Percentiles rank a stretch among this genome's conserved stretches.
Conservation (phyloP, 1,140 invertebrate genomes). For the Paramacrobiotus metropolitanus region DNA sequence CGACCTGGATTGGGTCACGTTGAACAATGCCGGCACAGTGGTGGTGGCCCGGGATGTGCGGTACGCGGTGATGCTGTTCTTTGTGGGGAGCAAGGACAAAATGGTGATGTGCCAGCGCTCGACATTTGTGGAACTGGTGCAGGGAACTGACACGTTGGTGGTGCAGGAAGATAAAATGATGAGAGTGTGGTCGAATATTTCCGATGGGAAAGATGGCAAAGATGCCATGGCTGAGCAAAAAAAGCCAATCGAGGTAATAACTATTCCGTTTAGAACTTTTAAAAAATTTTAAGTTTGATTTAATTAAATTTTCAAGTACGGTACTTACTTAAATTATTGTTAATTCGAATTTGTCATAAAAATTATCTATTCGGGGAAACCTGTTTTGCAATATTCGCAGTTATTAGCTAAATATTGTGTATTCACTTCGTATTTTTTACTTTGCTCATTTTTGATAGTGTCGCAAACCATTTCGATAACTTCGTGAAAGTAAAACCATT, state of each 20-base stretch:
- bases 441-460: too few relatives aligned
- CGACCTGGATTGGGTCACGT: not conserved
- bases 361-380: too few relatives aligned
- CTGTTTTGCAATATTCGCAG: too few relatives aligned
- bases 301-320: not conserved
- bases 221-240: conserved; percentile 5
- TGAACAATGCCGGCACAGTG: not conserved
- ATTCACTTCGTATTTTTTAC: too few relatives aligned
- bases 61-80: conserved; percentile 20
- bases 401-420: too few relatives aligned
- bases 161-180: conserved; percentile 65
- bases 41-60: conserved; percentile 12
- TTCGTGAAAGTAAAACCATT: too few relatives aligned
- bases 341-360: not conserved
- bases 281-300: not conserved
- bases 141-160: conserved; percentile 85
- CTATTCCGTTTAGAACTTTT: not conserved
- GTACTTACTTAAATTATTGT: not conserved
- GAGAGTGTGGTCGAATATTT: conserved; percentile 89
- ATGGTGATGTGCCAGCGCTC: conserved; percentile 13
- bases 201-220: conserved; percentile 21
- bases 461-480: too few relatives aligned
- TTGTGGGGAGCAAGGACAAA: conserved; percentile 36
- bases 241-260: conserved; percentile 17
- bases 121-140: conserved; percentile 32